These are phyloP conservation scores for Aphrophora alni DNA, from an alignment of 2,888 invertebrate genomes.

Conservation along the genomic window DNA sequence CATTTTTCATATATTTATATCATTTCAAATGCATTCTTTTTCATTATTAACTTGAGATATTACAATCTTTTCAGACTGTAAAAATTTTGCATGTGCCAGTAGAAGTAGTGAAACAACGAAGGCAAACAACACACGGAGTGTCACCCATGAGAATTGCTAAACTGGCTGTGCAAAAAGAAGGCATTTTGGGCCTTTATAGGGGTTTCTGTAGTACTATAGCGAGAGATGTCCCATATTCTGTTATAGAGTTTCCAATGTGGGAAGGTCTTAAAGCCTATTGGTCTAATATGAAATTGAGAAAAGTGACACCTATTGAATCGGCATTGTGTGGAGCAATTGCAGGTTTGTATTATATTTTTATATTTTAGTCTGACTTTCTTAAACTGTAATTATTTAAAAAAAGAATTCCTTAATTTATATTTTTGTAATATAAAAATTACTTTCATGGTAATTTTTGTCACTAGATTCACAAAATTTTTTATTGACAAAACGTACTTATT, in stretches of 20 bases:
- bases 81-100: conserved; percentile 93
- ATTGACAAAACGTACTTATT: too few relatives aligned
- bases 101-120: conserved; percentile 94
- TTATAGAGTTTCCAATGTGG: conserved; percentile 96
- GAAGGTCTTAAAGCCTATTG: conserved; percentile 81
- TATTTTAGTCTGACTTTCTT: too few relatives aligned
- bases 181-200: conserved; percentile 60
- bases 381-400: too few relatives aligned
- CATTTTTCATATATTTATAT: too few relatives aligned
- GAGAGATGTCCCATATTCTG: conserved; percentile 91
- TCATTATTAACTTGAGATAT: too few relatives aligned
- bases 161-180: conserved; percentile 56
- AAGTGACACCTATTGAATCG: conserved; percentile 72
- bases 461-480: too few relatives aligned
- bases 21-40: too few relatives aligned
- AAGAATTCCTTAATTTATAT: too few relatives aligned
- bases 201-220: conserved; percentile 73
- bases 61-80: conserved; percentile 67
- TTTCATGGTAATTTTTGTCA: too few relatives aligned
- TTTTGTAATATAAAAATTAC: too few relatives aligned
- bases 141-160: conserved; percentile 56
- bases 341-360: conserved; percentile 62
- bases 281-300: conserved; percentile 57
- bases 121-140: conserved; percentile 71
- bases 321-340: conserved; percentile 87